Evolutionary conservation across 2,797 vertebrate species (phyloP), one percentile per base, ranked within the genome.

Genomic region (Clarias fuscus): DNA sequence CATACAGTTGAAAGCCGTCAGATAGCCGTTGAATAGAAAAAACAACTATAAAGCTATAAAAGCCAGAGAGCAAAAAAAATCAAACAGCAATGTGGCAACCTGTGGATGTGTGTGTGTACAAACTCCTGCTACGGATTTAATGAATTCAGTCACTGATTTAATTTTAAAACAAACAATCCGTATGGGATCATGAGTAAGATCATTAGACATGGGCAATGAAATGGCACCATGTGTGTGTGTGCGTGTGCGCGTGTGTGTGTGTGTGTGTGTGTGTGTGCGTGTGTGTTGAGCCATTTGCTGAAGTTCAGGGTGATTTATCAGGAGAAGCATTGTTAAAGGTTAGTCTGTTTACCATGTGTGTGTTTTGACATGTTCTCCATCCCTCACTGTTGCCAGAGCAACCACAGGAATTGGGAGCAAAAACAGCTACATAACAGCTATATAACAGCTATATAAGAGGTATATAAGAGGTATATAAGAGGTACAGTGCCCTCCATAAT

Each of bases 361-460:
- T 93, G 94, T 95, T 96, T 95, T 96, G 95, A 87, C 94, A 93
- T 86, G 95, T 95, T 94, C 95, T 94, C 95, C 95, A 96, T 94
- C 95, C 95, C 96, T 95, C 95, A 94, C 87, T 94, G 94, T 89
- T 92, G 90, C 93, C 91, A 94, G 92, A 94, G 93, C 87, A 92
- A 93, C 91, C 94, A 76, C 90, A 93, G 92, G 93, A 94, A 91
- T 90, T 90, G 92, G 91, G 89, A 85, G 93, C 90, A 94, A 90
- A 93, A 94, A 95, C 91, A 95, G 93, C 43, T 7, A 88, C 94
- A 93, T 77, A 77, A 73, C 70, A 72, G 71, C 58, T 18, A 59
- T 3, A 59, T 3, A 84, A 92, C 2, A 56, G 53, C 59, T 22
- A 77, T 15, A 77, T 37, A 37, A 37, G 3, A 37, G 37, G 3